phyloP scores from a whole-genome alignment of 2,113 vertebrate genomes.

The Leuciscus idus region DNA sequence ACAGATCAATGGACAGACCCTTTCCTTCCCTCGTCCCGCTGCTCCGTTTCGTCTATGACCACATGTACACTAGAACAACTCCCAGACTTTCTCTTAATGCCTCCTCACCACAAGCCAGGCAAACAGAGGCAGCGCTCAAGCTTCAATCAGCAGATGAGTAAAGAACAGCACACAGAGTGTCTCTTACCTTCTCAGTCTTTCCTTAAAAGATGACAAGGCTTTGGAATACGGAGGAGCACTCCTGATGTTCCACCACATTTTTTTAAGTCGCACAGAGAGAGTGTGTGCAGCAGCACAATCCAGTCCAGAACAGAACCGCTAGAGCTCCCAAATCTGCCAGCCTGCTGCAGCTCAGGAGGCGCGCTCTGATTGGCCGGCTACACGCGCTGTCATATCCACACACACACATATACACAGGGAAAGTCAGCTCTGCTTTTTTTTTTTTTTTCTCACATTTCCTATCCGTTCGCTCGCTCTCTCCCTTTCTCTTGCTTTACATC shows the following conservation, averaged over 20 bases:
- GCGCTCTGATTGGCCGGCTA: constrained; percentile 49
- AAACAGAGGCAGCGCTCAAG: constrained; percentile 9
- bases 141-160: constrained; percentile 2
- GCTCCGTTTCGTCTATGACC: neutral
- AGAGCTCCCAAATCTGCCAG: constrained; percentile 54
- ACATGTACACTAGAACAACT: constrained; percentile 15
- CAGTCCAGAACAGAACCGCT: constrained; percentile 48
- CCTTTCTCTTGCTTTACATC: constrained; percentile 28
- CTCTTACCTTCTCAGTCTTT: constrained; percentile 52
- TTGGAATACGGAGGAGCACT: constrained; percentile 10
- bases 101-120: constrained; percentile 4
- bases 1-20: constrained; percentile 26
- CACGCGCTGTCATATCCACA: constrained; percentile 41
- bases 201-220: constrained; percentile 44
- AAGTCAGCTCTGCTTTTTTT: constrained; percentile 47
- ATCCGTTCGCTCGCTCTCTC: constrained; percentile 9
- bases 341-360: constrained; percentile 55
- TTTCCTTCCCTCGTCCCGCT: neutral
- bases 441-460: constrained; percentile 49
- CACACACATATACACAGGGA: constrained; percentile 21
- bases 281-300: constrained; percentile 45
- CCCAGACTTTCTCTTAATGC: constrained; percentile 24
- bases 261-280: constrained; percentile 23
- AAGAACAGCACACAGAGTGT: neutral
- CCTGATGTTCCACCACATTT: constrained; percentile 39